These are phyloP conservation scores for Gila orcuttii DNA, from an alignment of 2,113 vertebrate genomes.

Conservation along the genomic window DNA sequence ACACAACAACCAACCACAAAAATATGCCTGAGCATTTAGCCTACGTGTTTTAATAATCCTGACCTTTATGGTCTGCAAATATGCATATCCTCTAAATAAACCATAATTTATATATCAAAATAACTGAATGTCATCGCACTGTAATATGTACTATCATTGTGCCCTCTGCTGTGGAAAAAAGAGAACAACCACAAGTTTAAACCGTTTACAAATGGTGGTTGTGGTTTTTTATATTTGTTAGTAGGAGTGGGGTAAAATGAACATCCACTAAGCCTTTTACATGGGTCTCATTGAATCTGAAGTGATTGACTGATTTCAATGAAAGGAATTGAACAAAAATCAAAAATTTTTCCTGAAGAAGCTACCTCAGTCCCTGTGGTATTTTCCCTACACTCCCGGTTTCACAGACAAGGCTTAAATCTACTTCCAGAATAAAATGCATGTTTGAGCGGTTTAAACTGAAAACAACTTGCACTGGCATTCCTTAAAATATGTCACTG, in stretches of 20 bases:
- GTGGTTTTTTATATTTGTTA: not conserved
- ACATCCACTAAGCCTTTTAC: not conserved
- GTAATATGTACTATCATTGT: not conserved
- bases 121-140: not conserved
- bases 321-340: too few relatives aligned
- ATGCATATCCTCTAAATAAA: not conserved
- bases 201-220: not conserved
- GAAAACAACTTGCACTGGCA: too few relatives aligned
- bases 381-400: not conserved
- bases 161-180: constrained; percentile 21
- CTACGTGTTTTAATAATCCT: not conserved
- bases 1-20: not conserved
- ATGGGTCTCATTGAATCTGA: not conserved
- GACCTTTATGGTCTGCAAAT: not conserved
- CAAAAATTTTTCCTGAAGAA: too few relatives aligned
- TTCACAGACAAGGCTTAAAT: too few relatives aligned
- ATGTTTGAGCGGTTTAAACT: too few relatives aligned
- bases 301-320: not conserved
- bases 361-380: not conserved
- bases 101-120: not conserved
- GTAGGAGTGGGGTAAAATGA: not conserved
- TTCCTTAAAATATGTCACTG: too few relatives aligned
- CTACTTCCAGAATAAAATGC: too few relatives aligned
- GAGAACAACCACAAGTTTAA: not conserved
- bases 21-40: not conserved